Conservation (phyloP, 2,113 vertebrate species). For the Corydoras sp. region DNA sequence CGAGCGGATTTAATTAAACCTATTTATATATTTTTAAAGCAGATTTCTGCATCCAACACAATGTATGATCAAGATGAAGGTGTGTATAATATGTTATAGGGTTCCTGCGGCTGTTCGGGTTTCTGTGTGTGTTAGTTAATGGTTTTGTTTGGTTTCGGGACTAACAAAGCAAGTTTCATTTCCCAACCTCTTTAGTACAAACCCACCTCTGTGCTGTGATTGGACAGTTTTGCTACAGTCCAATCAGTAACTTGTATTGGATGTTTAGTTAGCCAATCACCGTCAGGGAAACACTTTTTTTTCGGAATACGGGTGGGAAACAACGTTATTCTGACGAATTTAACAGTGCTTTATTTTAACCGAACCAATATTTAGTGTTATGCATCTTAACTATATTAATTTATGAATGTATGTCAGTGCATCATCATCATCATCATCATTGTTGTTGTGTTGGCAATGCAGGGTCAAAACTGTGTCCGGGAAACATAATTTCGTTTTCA, state of each 20-base stretch:
- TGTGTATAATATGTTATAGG: conserved; percentile 32
- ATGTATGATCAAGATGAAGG: conserved; percentile 77
- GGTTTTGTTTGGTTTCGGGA: not conserved
- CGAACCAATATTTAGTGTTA: too few relatives aligned
- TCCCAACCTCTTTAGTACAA: not conserved
- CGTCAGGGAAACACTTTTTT: not conserved
- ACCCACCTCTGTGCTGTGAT: not conserved
- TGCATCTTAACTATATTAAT: too few relatives aligned
- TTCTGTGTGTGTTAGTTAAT: not conserved
- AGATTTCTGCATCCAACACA: not conserved
- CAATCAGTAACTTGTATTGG: not conserved
- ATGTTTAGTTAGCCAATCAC: not conserved
- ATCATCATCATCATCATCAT: too few relatives aligned
- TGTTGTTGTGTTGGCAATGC: too few relatives aligned
- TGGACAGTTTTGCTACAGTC: not conserved
- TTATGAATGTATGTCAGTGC: too few relatives aligned
- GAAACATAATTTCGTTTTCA: too few relatives aligned
- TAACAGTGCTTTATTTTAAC: too few relatives aligned
- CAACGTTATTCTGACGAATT: not conserved
- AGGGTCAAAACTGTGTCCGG: too few relatives aligned
- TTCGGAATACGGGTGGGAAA: not conserved
- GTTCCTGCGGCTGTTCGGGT: not conserved
- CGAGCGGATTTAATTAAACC: not conserved
- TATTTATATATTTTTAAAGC: conserved; percentile 1
- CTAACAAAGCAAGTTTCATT: not conserved